Conservation (phyloP, 37 sponge, comb jelly and placozoan genomes). For the Bolinopsis microptera region DNA sequence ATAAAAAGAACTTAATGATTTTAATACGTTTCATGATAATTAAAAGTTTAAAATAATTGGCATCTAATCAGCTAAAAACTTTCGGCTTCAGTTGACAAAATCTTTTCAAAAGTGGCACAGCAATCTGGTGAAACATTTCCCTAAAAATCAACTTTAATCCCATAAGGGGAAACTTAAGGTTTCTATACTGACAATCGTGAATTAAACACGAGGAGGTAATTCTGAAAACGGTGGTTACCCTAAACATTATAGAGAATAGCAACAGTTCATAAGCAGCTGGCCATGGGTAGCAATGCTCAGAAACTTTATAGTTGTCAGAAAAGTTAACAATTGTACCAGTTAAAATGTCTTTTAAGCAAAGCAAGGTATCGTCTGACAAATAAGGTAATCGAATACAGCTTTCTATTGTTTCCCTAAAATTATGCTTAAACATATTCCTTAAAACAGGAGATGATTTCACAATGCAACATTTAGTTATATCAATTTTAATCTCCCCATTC, state of each 20-base stretch:
- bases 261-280: neutral
- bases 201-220: neutral
- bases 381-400: neutral
- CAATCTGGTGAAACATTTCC: neutral
- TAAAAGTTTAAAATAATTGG: too few relatives aligned
- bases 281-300: slow-evolving; percentile 20
- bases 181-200: neutral
- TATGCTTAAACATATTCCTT: neutral
- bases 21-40: too few relatives aligned
- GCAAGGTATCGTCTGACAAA: neutral
- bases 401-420: neutral
- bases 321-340: neutral
- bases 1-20: too few relatives aligned
- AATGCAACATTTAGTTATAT: neutral
- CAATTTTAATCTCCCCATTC: neutral
- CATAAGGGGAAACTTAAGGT: neutral
- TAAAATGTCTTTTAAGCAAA: neutral
- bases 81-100: neutral
- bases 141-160: neutral
- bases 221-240: neutral
- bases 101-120: neutral
- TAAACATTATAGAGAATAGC: neutral
- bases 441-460: slow-evolving; percentile 1
- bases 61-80: too few relatives aligned
- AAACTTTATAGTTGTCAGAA: neutral